Conservation (phyloP, 2,113 vertebrate species). For the Phaetusa simplex region DNA sequence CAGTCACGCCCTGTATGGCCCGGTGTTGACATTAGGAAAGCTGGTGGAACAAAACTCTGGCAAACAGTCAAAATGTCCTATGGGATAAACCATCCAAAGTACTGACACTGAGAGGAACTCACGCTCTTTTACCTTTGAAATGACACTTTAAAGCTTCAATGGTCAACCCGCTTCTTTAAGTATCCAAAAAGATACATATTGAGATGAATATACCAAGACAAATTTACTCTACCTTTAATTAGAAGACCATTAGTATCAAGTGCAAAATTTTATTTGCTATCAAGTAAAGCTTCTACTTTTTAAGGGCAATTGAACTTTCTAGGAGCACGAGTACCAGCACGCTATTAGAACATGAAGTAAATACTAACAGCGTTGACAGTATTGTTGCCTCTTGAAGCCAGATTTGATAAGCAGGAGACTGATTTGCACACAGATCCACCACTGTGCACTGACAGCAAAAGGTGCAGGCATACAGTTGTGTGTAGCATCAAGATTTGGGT, state of each 20-base stretch:
- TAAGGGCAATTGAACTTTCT: constrained; percentile 2
- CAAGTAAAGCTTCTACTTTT: not conserved
- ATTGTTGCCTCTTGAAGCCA: not conserved
- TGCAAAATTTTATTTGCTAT: not conserved
- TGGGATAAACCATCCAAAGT: not conserved
- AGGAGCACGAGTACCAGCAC: not conserved
- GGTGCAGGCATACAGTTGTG: fast-evolving
- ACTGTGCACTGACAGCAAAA: not conserved
- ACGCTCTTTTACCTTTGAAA: not conserved
- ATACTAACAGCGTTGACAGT: not conserved
- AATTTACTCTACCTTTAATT: not conserved
- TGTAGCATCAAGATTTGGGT: not conserved
- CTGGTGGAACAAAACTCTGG: not conserved
- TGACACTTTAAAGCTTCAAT: not conserved
- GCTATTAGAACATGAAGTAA: not conserved
- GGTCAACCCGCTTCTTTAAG: not conserved
- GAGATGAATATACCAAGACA: not conserved
- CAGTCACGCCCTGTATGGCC: not conserved
- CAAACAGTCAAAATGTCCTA: not conserved
- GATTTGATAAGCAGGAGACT: not conserved
- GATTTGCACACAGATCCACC: not conserved
- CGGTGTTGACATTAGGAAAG: not conserved
- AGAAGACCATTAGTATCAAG: constrained; percentile 2
- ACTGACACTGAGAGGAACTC: not conserved
- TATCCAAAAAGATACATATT: not conserved